phyloP scores from a whole-genome alignment of 2,113 vertebrate species.

The Rhabdomys dilectus region DNA sequence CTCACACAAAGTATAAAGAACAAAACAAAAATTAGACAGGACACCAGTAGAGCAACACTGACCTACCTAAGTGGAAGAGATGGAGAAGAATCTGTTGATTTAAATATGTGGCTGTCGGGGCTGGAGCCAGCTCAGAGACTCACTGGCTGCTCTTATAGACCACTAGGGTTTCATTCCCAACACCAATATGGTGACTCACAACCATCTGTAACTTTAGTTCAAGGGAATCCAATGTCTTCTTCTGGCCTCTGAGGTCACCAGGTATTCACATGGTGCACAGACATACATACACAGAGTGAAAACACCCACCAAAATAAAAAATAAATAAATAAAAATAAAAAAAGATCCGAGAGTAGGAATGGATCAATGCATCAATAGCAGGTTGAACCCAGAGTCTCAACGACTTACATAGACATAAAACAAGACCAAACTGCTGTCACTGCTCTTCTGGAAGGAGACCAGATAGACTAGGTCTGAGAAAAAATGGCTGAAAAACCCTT shows the following conservation, averaged over 20 bases:
- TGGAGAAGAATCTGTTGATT: neutral
- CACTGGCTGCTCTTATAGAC: neutral
- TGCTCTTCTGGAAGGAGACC: neutral
- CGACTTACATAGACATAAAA: neutral
- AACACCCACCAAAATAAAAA: neutral
- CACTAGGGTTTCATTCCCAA: neutral
- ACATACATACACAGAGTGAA: neutral
- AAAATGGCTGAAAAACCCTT: neutral
- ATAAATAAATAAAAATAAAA: too few species aligned
- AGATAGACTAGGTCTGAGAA: neutral
- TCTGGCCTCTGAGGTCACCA: neutral
- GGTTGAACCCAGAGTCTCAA: neutral
- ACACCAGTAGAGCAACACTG: neutral
- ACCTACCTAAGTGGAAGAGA: neutral
- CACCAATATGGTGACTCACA: neutral
- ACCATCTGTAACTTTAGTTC: neutral
- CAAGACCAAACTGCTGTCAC: neutral
- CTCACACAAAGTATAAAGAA: neutral
- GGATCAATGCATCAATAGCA: neutral
- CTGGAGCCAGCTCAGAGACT: neutral
- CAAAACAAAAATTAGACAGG: neutral
- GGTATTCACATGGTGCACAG: neutral
- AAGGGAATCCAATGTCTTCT: neutral
- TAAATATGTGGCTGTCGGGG: neutral
- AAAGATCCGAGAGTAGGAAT: too few species aligned